phyloP scores from a whole-genome alignment of 2,888 invertebrate genomes.

The Onchidella celtica region DNA sequence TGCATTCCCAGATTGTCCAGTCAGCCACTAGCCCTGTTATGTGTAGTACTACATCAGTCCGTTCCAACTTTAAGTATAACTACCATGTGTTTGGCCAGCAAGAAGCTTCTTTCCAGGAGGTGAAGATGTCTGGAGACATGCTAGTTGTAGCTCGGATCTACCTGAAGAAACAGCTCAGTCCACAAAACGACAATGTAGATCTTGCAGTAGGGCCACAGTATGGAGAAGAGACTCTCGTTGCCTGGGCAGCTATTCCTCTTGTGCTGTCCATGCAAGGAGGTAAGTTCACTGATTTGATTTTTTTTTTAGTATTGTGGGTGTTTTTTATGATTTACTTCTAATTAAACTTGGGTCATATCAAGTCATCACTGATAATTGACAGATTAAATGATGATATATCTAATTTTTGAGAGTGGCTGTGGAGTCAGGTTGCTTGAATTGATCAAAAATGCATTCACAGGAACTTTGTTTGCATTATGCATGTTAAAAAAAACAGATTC shows the following conservation, averaged over 20 bases:
- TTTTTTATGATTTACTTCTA: neutral
- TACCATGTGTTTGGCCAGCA: conserved; percentile 79
- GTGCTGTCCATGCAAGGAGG: conserved; percentile 63
- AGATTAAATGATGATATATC: too few species aligned
- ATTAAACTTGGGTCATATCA: too few species aligned
- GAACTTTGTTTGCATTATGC: too few species aligned
- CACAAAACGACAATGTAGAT: conserved; percentile 57
- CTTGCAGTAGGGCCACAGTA: conserved; percentile 62
- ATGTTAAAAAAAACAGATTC: too few species aligned
- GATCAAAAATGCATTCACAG: too few species aligned
- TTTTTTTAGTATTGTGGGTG: neutral
- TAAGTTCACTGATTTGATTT: conserved; percentile 49
- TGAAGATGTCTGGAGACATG: conserved; percentile 74
- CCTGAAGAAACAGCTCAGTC: conserved; percentile 63
- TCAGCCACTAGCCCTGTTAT: conserved; percentile 76
- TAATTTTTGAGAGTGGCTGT: too few species aligned
- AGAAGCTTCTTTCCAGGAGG: conserved; percentile 75
- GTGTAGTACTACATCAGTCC: conserved; percentile 76
- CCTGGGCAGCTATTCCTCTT: conserved; percentile 76
- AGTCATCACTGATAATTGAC: too few species aligned
- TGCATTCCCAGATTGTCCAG: conserved; percentile 77
- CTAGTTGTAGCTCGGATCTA: conserved; percentile 76
- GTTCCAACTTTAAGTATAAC: conserved; percentile 74
- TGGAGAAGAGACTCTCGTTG: conserved; percentile 73
- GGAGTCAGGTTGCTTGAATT: too few species aligned